These are phyloP conservation scores for Synanthedon formicaeformis DNA, from an alignment of 2,888 invertebrate species.

Conservation along the genomic window DNA sequence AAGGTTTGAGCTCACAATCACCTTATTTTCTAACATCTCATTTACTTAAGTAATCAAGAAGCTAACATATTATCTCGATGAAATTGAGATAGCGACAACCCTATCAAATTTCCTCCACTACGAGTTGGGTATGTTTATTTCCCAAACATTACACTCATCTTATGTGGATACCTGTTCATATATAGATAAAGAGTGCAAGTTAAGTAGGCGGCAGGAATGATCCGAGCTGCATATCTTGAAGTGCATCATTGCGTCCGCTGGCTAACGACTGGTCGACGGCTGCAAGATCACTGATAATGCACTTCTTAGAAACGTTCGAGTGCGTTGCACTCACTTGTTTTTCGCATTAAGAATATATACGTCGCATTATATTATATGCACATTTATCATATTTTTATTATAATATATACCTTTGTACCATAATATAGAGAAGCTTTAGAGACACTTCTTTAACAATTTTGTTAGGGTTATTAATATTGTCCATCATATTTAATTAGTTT, in stretches of 20 bases:
- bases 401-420: no score
- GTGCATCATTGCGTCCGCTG: slow-evolving; percentile 31
- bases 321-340: slow-evolving; percentile 32
- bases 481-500: no score
- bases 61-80: no score
- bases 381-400: no score
- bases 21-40: no score
- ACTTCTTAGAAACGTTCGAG: slow-evolving; percentile 45
- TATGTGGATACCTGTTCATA: neutral
- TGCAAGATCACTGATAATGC: slow-evolving; percentile 51
- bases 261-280: slow-evolving; percentile 32
- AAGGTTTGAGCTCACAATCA: no score
- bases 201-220: slow-evolving; percentile 12
- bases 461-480: no score
- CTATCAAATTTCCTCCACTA: neutral
- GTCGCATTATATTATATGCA: neutral
- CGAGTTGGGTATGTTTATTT: neutral
- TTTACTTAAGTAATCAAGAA: no score
- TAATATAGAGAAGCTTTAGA: no score
- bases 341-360: slow-evolving; percentile 17
- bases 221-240: slow-evolving; percentile 30
- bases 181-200: slow-evolving; percentile 4
- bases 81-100: neutral
- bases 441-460: no score
- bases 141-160: neutral